These are phyloP conservation scores for Porites rus DNA, from an alignment of 92 coral and sea anemone species.

Conservation along the genomic window DNA sequence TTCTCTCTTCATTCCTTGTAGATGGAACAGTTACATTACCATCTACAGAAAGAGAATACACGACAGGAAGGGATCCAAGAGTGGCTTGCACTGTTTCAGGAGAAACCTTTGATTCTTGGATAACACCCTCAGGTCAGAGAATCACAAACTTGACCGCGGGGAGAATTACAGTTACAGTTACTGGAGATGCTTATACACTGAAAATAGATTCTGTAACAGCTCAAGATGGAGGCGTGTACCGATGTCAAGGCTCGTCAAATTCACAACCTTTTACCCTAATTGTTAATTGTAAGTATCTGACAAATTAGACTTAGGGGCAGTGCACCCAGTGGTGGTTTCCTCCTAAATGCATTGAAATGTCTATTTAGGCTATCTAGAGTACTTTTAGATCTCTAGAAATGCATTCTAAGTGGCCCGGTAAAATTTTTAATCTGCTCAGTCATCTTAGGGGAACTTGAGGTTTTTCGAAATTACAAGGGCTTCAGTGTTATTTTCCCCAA, in stretches of 20 bases:
- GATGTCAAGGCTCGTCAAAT: neutral
- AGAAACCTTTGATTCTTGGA: constrained; percentile 14
- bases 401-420: too few species aligned
- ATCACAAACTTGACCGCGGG: neutral
- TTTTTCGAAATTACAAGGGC: too few species aligned
- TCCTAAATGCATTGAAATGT: too few species aligned
- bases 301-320: neutral
- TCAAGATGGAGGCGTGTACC: constrained; percentile 31
- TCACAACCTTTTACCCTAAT: neutral
- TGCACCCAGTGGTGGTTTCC: neutral
- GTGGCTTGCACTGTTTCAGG: constrained; percentile 1
- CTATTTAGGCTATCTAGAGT: too few species aligned
- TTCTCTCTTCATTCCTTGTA: neutral
- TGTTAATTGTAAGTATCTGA: constrained; percentile 30
- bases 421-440: too few species aligned
- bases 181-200: neutral
- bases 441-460: too few species aligned
- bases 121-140: constrained; percentile 21
- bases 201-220: neutral
- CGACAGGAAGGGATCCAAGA: neutral
- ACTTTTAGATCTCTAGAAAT: too few species aligned
- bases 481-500: too few species aligned
- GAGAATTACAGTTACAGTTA: neutral
- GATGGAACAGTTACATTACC: constrained; percentile 30
- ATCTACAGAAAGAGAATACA: fast-evolving